Conservation (phyloP, 2,113 vertebrate genomes). For the Rhizomys pruinosus region DNA sequence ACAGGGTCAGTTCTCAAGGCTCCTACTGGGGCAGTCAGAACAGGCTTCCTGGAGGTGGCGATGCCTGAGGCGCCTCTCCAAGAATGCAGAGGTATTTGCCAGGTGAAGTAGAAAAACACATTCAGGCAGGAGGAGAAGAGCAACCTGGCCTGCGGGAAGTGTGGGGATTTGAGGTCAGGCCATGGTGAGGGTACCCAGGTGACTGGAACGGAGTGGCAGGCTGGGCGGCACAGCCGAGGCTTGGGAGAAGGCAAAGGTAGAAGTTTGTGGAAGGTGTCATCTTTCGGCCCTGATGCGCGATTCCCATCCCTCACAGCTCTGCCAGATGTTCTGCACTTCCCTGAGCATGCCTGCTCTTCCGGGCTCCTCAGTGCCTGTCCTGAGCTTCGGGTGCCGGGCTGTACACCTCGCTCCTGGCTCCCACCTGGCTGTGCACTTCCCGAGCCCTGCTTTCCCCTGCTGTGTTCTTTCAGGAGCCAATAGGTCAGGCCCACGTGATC, state of each 20-base stretch:
- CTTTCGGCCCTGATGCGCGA: not conserved
- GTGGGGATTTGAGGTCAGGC: not conserved
- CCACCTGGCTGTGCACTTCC: fast-evolving
- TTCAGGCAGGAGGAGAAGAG: not conserved
- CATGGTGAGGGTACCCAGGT: not conserved
- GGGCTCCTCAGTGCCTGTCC: not conserved
- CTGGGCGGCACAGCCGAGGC: no score
- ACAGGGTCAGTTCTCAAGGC: not conserved
- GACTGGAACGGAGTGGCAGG: not conserved
- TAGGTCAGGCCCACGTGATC: not conserved
- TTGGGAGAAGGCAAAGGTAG: not conserved
- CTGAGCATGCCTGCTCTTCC: not conserved
- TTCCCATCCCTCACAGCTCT: not conserved
- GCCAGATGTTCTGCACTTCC: fast-evolving
- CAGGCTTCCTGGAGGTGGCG: constrained; percentile 29
- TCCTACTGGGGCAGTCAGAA: not conserved
- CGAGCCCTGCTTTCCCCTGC: not conserved
- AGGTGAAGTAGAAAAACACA: not conserved
- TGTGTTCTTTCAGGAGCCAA: not conserved
- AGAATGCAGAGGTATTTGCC: no score
- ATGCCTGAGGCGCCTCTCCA: not conserved
- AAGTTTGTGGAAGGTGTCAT: not conserved
- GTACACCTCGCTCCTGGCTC: not conserved
- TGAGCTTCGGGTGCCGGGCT: not conserved
- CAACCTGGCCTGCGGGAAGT: not conserved